These are phyloP conservation scores for Tragelaphus strepsiceros DNA, from an alignment of 2,113 vertebrate species.

Conservation along the genomic window DNA sequence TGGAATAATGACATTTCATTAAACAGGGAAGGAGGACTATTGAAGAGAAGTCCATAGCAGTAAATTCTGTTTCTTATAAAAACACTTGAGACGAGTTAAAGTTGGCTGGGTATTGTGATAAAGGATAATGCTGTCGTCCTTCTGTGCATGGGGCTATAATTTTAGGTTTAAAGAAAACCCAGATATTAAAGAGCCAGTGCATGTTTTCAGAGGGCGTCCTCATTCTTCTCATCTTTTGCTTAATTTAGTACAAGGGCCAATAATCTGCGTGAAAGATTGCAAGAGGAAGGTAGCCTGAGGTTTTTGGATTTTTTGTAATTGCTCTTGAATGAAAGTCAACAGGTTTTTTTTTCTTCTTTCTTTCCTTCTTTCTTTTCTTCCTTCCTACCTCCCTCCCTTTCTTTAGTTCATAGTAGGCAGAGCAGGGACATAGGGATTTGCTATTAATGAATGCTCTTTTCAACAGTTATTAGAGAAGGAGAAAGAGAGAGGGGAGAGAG, in stretches of 20 bases:
- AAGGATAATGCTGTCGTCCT: slow-evolving; percentile 77
- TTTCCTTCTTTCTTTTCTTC: not conserved
- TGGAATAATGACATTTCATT: slow-evolving; percentile 96
- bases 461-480: not conserved
- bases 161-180: slow-evolving; percentile 79
- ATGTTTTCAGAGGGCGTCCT: slow-evolving; percentile 70
- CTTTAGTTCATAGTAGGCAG: not conserved
- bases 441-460: not conserved
- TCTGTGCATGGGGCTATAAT: slow-evolving; percentile 76
- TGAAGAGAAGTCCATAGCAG: slow-evolving; percentile 86
- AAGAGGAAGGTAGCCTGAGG: not conserved
- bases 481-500: not conserved
- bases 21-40: slow-evolving; percentile 84
- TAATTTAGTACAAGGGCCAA: slow-evolving; percentile 57
- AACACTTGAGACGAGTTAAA: slow-evolving; percentile 87
- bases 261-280: not conserved
- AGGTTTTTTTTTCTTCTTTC: not conserved
- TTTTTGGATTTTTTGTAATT: no score
- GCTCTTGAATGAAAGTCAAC: slow-evolving; percentile 1
- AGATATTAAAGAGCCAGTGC: slow-evolving; percentile 78
- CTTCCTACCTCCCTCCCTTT: not conserved
- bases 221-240: slow-evolving; percentile 72
- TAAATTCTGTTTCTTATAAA: slow-evolving; percentile 90
- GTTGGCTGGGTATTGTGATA: slow-evolving; percentile 83
- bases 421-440: not conserved